These are phyloP conservation scores for Oithona nana DNA, from an alignment of 2,888 invertebrate genomes.

Conservation along the genomic window DNA sequence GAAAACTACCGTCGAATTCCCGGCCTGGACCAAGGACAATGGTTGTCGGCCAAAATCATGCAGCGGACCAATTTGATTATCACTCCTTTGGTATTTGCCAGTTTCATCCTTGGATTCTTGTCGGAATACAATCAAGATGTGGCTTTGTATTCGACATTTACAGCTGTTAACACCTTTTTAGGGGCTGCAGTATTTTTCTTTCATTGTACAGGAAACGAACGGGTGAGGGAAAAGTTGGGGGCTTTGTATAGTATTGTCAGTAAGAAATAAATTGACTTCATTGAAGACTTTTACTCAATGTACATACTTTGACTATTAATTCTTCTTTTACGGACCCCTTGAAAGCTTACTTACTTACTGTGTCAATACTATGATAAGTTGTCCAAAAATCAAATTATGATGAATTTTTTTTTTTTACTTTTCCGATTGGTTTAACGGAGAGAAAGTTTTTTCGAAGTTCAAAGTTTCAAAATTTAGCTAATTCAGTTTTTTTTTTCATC, in stretches of 20 bases:
- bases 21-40: conserved; percentile 18
- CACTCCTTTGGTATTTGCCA: conserved; percentile 23
- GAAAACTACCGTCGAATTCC: conserved; percentile 23
- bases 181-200: conserved; percentile 23
- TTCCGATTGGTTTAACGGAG: too few species aligned
- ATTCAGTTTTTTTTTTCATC: too few species aligned
- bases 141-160: conserved; percentile 23
- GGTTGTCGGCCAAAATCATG: conserved; percentile 21
- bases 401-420: too few species aligned
- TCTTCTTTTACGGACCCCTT: too few species aligned
- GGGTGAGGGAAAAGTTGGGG: conserved; percentile 20
- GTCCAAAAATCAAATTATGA: too few species aligned
- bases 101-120: conserved; percentile 23
- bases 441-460: too few species aligned
- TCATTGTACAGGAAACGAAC: conserved; percentile 23
- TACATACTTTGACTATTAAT: too few species aligned
- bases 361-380: too few species aligned
- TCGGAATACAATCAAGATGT: conserved; percentile 24
- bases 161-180: conserved; percentile 23
- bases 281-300: too few species aligned
- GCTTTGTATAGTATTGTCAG: background rate
- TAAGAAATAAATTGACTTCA: too few species aligned
- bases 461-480: too few species aligned
- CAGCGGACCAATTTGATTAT: conserved; percentile 24
- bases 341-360: too few species aligned